phyloP scores from a whole-genome alignment of 2,113 vertebrate species.

The Epinephelus lanceolatus region DNA sequence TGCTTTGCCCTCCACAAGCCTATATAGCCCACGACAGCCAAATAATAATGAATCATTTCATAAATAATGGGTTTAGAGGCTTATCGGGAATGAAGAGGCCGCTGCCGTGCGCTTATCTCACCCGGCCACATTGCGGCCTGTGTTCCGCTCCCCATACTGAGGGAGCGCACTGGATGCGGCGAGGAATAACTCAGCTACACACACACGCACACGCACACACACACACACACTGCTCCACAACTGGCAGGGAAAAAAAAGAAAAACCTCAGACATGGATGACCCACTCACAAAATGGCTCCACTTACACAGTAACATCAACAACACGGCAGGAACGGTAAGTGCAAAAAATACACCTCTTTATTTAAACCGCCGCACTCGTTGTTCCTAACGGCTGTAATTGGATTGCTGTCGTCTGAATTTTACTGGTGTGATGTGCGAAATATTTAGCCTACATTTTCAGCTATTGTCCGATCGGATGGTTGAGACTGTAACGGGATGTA shows the following conservation, averaged over 20 bases:
- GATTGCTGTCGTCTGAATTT: background rate
- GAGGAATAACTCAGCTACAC: conserved; percentile 89
- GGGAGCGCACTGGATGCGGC: conserved; percentile 90
- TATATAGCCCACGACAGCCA: conserved; percentile 87
- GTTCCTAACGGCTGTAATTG: background rate
- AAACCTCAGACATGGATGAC: conserved; percentile 90
- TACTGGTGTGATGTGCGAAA: conserved; percentile 20
- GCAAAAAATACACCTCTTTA: conserved; percentile 36
- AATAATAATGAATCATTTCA: conserved; percentile 98
- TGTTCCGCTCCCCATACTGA: conserved; percentile 94
- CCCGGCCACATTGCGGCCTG: conserved; percentile 93
- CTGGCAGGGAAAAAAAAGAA: conserved; percentile 73
- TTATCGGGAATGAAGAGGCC: conserved; percentile 94
- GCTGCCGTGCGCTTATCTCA: conserved; percentile 91
- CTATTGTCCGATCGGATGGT: conserved; percentile 65
- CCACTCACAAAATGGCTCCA: conserved; percentile 94
- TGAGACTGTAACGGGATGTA: conserved; percentile 40
- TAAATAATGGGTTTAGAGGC: conserved; percentile 95
- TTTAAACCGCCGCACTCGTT: conserved; percentile 21
- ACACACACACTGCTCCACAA: conserved; percentile 82
- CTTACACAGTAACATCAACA: conserved; percentile 90
- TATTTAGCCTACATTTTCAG: conserved; percentile 44
- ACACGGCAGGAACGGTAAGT: conserved; percentile 88
- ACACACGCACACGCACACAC: conserved; percentile 81
- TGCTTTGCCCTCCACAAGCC: conserved; percentile 90